Conservation (phyloP, 2,113 vertebrate genomes). For the Anolis carolinensis region DNA sequence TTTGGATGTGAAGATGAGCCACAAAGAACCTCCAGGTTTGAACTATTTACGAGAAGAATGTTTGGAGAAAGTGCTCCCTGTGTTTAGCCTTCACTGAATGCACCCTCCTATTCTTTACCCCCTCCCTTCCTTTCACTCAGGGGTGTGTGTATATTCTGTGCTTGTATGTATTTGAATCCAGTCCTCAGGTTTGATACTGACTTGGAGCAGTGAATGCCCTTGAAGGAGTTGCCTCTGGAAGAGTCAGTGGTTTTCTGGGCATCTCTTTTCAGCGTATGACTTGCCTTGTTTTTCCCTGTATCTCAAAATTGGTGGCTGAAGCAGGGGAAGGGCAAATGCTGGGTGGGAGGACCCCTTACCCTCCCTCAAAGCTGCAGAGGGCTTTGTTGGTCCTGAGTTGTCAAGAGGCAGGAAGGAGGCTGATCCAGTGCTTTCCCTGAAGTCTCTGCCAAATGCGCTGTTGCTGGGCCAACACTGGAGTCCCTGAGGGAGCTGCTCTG, state of each 20-base stretch:
- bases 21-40: neutral
- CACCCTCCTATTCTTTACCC: neutral
- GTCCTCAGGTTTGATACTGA: neutral
- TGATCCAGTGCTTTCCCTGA: neutral
- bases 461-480: slow-evolving; percentile 7
- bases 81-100: too few relatives aligned
- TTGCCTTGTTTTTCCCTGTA: neutral
- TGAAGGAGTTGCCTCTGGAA: neutral
- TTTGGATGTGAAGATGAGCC: neutral
- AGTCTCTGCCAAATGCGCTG: neutral
- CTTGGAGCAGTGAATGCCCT: neutral
- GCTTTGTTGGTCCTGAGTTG: too few relatives aligned
- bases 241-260: too few relatives aligned
- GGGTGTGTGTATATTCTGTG: too few relatives aligned
- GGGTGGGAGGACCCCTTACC: too few relatives aligned
- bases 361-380: too few relatives aligned
- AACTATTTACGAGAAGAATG: too few relatives aligned
- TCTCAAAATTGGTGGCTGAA: too few relatives aligned
- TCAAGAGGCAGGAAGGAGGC: neutral
- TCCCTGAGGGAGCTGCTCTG: neutral
- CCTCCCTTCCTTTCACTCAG: neutral
- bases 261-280: neutral
- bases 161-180: neutral
- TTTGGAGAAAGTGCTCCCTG: too few relatives aligned
- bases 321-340: neutral